phyloP scores from a whole-genome alignment of 2,888 invertebrate genomes.

The Colostygia pectinataria region DNA sequence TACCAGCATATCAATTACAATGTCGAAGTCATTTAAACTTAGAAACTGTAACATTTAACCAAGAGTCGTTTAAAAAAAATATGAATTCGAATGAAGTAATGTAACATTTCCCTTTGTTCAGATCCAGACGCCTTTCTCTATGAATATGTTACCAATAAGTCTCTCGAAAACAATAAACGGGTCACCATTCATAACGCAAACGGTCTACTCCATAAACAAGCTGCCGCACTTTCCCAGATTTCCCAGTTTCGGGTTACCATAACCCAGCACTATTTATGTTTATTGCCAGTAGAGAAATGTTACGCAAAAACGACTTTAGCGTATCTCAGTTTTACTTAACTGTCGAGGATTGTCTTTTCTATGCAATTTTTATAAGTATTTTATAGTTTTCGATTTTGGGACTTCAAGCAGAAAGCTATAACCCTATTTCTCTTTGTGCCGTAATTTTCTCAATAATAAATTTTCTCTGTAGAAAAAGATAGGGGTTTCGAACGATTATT shows the following conservation, averaged over 20 bases:
- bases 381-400: too few species aligned
- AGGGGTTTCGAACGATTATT: too few species aligned
- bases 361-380: too few species aligned
- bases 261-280: conserved; percentile 34
- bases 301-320: background rate
- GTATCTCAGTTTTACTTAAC: background rate
- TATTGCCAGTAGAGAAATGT: background rate
- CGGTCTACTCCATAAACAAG: conserved; percentile 38
- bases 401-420: too few species aligned
- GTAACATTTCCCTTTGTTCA: background rate
- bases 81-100: too few species aligned
- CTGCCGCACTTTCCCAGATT: conserved; percentile 56
- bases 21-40: too few species aligned
- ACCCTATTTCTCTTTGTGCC: too few species aligned
- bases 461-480: too few species aligned
- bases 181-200: conserved; percentile 39
- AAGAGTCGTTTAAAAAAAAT: too few species aligned
- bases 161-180: conserved; percentile 36
- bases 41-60: too few species aligned
- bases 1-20: too few species aligned
- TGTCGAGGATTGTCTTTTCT: background rate
- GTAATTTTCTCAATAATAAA: too few species aligned
- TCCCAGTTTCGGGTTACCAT: conserved; percentile 56
- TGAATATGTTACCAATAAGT: conserved; percentile 29
- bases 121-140: conserved; percentile 8